phyloP scores from a whole-genome alignment of 2,113 vertebrate species.

The Lepisosteus osseus region DNA sequence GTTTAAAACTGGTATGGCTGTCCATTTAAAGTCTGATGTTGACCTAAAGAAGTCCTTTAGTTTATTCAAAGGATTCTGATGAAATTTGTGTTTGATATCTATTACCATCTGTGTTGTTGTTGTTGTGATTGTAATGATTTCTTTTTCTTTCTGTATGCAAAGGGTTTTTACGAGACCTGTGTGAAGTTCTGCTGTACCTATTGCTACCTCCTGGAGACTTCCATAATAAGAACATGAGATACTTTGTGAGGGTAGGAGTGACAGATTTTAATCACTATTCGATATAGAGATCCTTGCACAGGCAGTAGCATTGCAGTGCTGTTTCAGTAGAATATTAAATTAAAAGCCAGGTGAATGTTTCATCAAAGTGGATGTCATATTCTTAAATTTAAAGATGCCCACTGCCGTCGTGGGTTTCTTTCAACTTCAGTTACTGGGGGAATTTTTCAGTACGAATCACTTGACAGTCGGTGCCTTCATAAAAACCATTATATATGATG shows the following conservation, averaged over 20 bases:
- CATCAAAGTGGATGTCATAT: too few species aligned
- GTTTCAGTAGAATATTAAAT: too few species aligned
- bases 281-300: not conserved
- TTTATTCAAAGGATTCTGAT: too few species aligned
- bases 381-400: too few species aligned
- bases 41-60: too few species aligned
- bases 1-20: not conserved
- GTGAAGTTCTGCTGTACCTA: conserved; percentile 96
- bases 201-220: conserved; percentile 99
- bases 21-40: not conserved
- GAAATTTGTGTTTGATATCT: not conserved
- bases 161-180: conserved; percentile 96
- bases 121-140: conserved; percentile 11
- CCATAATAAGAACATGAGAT: conserved; percentile 99
- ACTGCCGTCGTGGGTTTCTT: too few species aligned
- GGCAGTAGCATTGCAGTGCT: too few species aligned
- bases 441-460: too few species aligned
- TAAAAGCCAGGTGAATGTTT: too few species aligned
- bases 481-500: too few species aligned
- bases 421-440: too few species aligned
- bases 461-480: too few species aligned
- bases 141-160: conserved; percentile 30
- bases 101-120: not conserved
- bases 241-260: conserved; percentile 89
- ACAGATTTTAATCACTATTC: not conserved